A percentile compares a stretch with the other conserved stretches of the same genome.
Evolutionary conservation across 1,140 invertebrate species (phyloP).

Genomic region (Aphelenchoides avenae): DNA sequence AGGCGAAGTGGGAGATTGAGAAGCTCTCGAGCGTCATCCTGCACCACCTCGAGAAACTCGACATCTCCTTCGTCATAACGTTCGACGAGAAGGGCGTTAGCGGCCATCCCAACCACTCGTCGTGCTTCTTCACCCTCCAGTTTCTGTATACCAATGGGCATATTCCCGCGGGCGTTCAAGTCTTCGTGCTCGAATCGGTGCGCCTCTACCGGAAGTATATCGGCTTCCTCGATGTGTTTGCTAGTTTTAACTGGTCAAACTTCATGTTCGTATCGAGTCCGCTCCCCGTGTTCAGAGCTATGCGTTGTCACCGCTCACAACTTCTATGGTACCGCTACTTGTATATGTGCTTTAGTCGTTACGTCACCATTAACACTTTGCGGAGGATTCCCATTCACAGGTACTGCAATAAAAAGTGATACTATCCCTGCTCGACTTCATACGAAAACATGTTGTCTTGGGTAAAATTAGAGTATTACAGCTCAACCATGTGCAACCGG

Average conservation of each 20-base stretch:
- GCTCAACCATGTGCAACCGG: too few relatives aligned
- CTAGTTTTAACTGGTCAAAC: constrained; percentile 42
- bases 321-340: constrained; percentile 84
- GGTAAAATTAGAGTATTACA: too few relatives aligned
- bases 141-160: constrained; percentile 35
- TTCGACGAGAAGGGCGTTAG: constrained; percentile 86
- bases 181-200: constrained; percentile 43
- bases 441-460: too few relatives aligned
- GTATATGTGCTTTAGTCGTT: constrained; percentile 82
- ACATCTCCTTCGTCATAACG: constrained; percentile 68
- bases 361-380: constrained; percentile 64
- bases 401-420: too few relatives aligned
- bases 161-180: constrained; percentile 31
- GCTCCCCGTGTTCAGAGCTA: constrained; percentile 65
- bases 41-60: constrained; percentile 69
- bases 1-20: neutral
- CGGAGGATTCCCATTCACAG: too few relatives aligned
- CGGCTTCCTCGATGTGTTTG: constrained; percentile 33
- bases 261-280: constrained; percentile 19
- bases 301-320: constrained; percentile 79
- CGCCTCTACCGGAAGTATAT: constrained; percentile 72
- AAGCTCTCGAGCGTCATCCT: too few relatives aligned
- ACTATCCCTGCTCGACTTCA: too few relatives aligned
- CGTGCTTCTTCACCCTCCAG: constrained; percentile 58
- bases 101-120: constrained; percentile 79